phyloP scores from a whole-genome alignment of 2,797 vertebrate species.

The Synanceia verrucosa region DNA sequence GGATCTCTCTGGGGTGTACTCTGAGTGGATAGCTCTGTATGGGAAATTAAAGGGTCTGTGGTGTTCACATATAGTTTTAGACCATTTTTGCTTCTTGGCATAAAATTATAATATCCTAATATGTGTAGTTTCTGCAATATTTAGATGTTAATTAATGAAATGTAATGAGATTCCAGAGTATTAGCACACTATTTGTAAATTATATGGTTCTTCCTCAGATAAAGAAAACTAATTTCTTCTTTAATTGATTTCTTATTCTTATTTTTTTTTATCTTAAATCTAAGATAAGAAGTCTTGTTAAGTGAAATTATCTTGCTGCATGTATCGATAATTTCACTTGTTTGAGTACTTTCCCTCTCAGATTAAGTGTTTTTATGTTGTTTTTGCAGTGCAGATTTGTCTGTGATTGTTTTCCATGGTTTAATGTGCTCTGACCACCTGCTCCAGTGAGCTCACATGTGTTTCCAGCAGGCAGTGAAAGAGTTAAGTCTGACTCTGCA shows the following conservation, averaged over 20 bases:
- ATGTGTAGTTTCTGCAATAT: background rate
- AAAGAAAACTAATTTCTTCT: too few species aligned
- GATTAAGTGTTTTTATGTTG: too few species aligned
- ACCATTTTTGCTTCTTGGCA: background rate
- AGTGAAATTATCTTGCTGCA: too few species aligned
- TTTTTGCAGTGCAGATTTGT: too few species aligned
- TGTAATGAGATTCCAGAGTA: background rate
- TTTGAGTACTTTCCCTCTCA: too few species aligned
- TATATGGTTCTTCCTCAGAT: too few species aligned
- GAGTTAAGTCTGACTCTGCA: conserved; percentile 84
- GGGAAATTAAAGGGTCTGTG: background rate
- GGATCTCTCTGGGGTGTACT: conserved; percentile 22
- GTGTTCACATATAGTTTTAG: background rate
- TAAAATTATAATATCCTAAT: background rate
- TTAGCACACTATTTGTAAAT: background rate
- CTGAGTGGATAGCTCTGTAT: background rate
- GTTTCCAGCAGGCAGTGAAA: conserved; percentile 47
- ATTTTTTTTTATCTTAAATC: too few species aligned
- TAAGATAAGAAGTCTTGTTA: too few species aligned
- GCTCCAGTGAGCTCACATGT: conserved; percentile 12
- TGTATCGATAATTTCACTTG: too few species aligned
- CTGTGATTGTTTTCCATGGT: background rate
- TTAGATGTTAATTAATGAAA: background rate
- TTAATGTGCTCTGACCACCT: conserved; percentile 22
- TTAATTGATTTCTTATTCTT: too few species aligned